Evolutionary conservation across 2,113 vertebrate genomes (phyloP).

Genomic region (Tragulus kanchil): DNA sequence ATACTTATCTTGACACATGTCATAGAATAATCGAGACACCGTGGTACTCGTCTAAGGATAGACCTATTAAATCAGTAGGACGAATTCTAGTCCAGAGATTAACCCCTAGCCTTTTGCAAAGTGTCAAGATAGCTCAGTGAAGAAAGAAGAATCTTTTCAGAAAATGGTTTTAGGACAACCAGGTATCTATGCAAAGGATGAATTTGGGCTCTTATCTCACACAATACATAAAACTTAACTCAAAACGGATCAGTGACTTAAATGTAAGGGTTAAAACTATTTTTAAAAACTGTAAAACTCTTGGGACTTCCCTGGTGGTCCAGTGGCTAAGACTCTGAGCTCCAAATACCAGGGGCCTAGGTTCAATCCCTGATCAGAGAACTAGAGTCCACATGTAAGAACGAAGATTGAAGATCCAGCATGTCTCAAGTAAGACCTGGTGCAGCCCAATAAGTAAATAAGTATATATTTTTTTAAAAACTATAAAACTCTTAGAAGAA

Average conservation of each 20-base stretch:
- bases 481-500: constrained; percentile 12
- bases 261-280: neutral
- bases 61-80: neutral
- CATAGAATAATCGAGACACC: neutral
- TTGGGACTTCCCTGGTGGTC: too few relatives aligned
- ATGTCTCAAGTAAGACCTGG: too few relatives aligned
- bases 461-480: constrained; percentile 35
- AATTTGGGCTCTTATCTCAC: neutral
- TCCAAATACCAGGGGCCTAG: too few relatives aligned
- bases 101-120: neutral
- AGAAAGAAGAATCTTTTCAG: constrained; percentile 16
- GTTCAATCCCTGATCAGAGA: too few relatives aligned
- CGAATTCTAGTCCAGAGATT: neutral
- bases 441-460: too few relatives aligned
- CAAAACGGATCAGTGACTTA: neutral
- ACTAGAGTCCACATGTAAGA: too few relatives aligned
- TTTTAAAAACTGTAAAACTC: neutral
- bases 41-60: neutral
- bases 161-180: neutral
- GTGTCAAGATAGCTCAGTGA: neutral
- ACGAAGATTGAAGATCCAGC: too few relatives aligned
- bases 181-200: neutral
- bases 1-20: neutral
- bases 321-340: too few relatives aligned
- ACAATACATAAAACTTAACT: neutral